Percentiles rank a stretch among this genome's conserved stretches.
These are phyloP conservation scores for Mesembrinibis cayennensis DNA, from an alignment of 2,113 vertebrate species.

Conservation along the genomic window DNA sequence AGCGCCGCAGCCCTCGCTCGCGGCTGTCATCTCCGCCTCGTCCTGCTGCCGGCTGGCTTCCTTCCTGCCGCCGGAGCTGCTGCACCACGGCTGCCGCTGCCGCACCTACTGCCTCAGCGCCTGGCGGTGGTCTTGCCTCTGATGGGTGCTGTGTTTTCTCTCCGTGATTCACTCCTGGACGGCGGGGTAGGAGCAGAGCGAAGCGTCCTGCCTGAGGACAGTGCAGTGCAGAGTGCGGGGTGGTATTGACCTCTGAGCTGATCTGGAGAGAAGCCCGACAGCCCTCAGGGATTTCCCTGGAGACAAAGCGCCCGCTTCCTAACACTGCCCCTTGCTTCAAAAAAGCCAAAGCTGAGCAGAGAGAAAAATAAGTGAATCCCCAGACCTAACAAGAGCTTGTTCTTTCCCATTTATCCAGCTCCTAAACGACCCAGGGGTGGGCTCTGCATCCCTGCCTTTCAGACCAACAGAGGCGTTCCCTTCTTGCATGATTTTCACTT, in stretches of 20 bases:
- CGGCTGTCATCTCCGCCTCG: rapidly evolving
- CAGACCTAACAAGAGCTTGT: not conserved
- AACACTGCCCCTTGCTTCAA: not conserved
- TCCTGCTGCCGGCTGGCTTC: not conserved
- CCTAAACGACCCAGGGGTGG: not conserved
- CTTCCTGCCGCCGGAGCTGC: not conserved
- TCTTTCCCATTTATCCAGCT: not conserved
- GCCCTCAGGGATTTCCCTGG: not conserved
- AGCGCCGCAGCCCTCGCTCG: rapidly evolving
- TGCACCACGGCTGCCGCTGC: too few species aligned
- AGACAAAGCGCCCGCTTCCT: not conserved
- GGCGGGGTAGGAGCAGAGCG: not conserved
- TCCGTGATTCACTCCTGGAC: not conserved
- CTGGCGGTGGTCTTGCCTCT: rapidly evolving
- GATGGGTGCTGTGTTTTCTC: not conserved
- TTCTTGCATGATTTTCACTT: not conserved
- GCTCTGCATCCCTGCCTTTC: not conserved
- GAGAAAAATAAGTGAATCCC: not conserved
- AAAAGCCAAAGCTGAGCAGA: not conserved
- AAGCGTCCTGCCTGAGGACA: not conserved
- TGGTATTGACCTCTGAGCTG: not conserved
- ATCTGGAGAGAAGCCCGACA: not conserved
- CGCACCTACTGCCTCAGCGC: rapidly evolving
- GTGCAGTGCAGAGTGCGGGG: rapidly evolving
- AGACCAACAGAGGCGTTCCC: not conserved